Evolutionary conservation across 2,113 vertebrate species (phyloP).

Genomic region (Dasypus novemcinctus): DNA sequence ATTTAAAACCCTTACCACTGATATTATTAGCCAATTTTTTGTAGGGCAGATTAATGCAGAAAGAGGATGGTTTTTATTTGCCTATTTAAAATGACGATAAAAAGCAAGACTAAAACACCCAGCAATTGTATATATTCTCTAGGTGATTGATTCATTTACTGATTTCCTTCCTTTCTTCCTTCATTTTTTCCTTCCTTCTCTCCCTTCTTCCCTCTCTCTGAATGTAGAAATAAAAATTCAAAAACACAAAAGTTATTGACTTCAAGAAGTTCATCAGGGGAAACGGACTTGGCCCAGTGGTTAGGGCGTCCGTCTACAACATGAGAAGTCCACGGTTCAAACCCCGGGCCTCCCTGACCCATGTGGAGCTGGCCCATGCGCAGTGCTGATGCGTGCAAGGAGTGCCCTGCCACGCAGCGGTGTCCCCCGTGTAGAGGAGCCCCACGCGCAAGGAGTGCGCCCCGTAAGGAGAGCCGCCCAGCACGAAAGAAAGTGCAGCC

Average conservation of each 20-base stretch:
- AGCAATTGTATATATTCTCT: neutral
- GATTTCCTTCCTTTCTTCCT: neutral
- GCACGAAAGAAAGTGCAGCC: too few species aligned
- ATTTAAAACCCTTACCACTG: neutral
- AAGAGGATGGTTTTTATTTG: neutral
- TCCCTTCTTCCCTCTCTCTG: neutral
- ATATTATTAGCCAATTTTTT: neutral
- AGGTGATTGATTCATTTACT: neutral
- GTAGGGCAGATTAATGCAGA: neutral
- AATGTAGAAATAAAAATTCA: constrained; percentile 32
- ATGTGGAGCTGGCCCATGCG: too few species aligned
- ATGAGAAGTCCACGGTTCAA: too few species aligned
- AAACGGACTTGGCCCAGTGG: too few species aligned
- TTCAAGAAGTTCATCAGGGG: neutral
- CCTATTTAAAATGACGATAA: constrained; percentile 36
- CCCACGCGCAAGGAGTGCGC: too few species aligned
- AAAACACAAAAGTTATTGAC: neutral
- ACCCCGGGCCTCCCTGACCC: too few species aligned
- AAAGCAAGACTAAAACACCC: constrained; percentile 5
- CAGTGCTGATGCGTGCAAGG: too few species aligned
- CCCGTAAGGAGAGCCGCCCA: too few species aligned
- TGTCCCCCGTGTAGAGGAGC: too few species aligned
- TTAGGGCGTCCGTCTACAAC: too few species aligned
- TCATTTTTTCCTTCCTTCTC: neutral
- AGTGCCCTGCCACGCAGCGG: too few species aligned